Evolutionary conservation across 2,113 vertebrate species (phyloP), one percentile per base, ranked within the genome.

Genomic region (Pampusana beccarii): DNA sequence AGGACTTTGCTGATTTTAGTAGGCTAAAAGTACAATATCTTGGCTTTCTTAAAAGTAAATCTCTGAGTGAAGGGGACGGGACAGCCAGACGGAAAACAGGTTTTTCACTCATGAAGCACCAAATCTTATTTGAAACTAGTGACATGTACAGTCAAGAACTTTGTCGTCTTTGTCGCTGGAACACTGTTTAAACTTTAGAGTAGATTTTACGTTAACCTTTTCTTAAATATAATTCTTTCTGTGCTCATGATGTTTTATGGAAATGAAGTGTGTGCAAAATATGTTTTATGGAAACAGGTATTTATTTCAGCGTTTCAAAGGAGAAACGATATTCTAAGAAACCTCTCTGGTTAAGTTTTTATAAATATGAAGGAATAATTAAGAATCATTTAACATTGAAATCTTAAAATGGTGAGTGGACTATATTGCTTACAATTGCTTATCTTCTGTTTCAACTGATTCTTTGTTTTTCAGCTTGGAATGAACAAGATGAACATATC

Each of bases 381-480:
- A 69, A 46, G 36, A 90, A 23, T 8, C 0, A 2, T 54, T 75
- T 53, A n/a, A 12, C 44, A 28, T 7, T 84, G 38, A 64, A 75
- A 29, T 44, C 16, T 72, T 8, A 18, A 10, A 7, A 1, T 62
- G 19, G 0, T 53, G 2, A 58, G 33, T 56, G 44, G 57, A 14
- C 65, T 46, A 20, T 78, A 12, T 13, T 62, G 50, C 18, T 92
- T 51, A 15, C 40, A 38, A 0, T 70, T 54, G 33, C 48, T 78
- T 8, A 44, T 81, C 48, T 86, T 61, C 28, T 74, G 4, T 61
- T 96, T 74, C 40, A 79, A 72, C 65, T 57, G 36, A 2, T 88
- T 51, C 69, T 88, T 88, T 95, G 0, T 92, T 95, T 97, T 96
- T 61, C 95, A 96, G 93, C 96, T 89, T 75, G 86, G 93, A 93